Base-by-base conservation (phyloP, 2,113 vertebrate species). In the Ctenomys sociabilis region DNA sequence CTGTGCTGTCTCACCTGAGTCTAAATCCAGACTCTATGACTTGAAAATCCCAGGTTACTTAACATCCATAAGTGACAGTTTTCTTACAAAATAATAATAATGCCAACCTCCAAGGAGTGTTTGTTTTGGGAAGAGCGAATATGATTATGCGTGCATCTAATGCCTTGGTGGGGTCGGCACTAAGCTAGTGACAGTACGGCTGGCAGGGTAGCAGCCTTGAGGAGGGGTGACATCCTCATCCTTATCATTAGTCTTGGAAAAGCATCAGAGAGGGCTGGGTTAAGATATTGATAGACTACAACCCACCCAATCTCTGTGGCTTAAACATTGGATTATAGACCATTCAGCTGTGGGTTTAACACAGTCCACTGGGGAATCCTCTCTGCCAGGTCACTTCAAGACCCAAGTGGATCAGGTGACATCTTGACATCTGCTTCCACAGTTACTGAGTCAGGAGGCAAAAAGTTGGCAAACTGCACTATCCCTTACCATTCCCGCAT, bases 131-230 rank as follows among this genome's bases (percentile, higher is more conserved):
- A 57, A 19, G 59, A 63, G 28, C 54, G 45, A 57, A 21, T 5
- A 0, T 28, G 28, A 14, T 5, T 22, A 3, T 1, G 7, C 6
- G 0, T 4, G 12, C 75, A 35, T 37, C 22, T 63, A 17, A 24
- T 10, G 0, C 35, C 28, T 17, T 11, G 24, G 0, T 8, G 21
- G 84, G 21, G 26, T 14, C 28, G 68, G 64, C 24, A 12, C 59
- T 64, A n/a, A 8, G 7, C 28, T 78, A 5, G 0, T 2, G 80
- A 19, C 49, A 3, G 7, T 37, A 59, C 45, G 8, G 82, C 17
- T 17, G 40, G 12, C 40, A 3, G 11, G 4, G 21, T 75, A 6
- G 3, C 64, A 30, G 64, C 17, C 14, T 17, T 68, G 32, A 11
- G 7, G 26, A 3, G 9, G 24, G 45, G 11, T 3, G 5, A 43